phyloP scores from a whole-genome alignment of 92 coral and sea anemone genomes.

The Actinernus sp. region DNA sequence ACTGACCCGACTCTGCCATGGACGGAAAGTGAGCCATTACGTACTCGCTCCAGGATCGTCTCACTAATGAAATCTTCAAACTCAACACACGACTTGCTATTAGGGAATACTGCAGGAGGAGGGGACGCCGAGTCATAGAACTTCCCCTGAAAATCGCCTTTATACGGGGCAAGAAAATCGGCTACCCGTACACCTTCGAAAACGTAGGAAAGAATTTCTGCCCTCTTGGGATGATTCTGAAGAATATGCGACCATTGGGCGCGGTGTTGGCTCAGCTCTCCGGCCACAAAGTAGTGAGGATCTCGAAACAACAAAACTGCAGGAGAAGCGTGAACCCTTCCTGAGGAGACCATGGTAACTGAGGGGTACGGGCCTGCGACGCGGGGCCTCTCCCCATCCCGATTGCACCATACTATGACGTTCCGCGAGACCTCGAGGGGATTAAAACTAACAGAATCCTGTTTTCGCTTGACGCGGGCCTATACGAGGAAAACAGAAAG shows the following conservation, averaged over 20 bases:
- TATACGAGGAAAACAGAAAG: too few relatives aligned
- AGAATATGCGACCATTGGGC: constrained; percentile 30
- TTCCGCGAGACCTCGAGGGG: too few relatives aligned
- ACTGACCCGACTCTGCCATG: constrained; percentile 26
- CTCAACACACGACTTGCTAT: constrained; percentile 23
- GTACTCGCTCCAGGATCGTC: constrained; percentile 31
- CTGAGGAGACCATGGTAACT: constrained; percentile 7
- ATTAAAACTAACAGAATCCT: too few relatives aligned
- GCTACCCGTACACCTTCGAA: constrained; percentile 26
- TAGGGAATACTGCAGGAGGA: constrained; percentile 21
- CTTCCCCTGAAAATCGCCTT: constrained; percentile 23
- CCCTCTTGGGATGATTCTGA: constrained; percentile 12
- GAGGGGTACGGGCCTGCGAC: constrained; percentile 27
- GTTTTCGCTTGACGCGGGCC: too few relatives aligned
- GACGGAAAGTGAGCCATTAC: constrained; percentile 26
- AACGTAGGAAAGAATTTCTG: constrained; percentile 47
- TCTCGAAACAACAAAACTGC: constrained; percentile 18
- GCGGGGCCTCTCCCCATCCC: neutral
- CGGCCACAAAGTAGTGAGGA: constrained; percentile 26
- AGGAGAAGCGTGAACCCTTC: constrained; percentile 19
- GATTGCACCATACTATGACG: constrained; percentile 8
- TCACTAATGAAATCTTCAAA: constrained; percentile 20
- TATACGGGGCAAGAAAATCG: constrained; percentile 28
- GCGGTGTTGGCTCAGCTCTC: constrained; percentile 15
- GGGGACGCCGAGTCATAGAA: constrained; percentile 24